phyloP scores from a whole-genome alignment of 2,113 vertebrate genomes.

The Axis porcinus region DNA sequence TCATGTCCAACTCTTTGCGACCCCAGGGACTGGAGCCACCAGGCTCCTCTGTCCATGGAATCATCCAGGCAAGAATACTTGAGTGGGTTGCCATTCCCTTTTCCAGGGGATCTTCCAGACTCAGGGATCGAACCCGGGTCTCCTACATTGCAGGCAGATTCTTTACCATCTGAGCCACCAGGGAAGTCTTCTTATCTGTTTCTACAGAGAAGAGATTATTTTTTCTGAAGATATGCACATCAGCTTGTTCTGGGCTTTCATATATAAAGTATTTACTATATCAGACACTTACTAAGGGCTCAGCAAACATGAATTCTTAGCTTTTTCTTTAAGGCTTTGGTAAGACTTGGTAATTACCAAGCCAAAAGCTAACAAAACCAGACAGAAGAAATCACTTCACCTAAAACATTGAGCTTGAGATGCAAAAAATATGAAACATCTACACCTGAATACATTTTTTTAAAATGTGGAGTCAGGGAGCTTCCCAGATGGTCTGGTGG shows the following conservation, averaged over 20 bases:
- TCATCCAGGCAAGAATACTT: not conserved
- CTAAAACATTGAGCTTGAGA: conserved; percentile 23
- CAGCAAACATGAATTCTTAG: not conserved
- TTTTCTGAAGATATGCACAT: conserved; percentile 61
- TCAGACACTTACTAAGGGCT: not conserved
- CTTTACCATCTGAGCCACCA: not conserved
- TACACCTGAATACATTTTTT: not conserved
- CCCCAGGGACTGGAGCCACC: not conserved
- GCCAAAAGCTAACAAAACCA: conserved; percentile 46
- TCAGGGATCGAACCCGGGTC: not conserved
- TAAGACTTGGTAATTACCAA: not conserved
- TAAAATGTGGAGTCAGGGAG: not conserved
- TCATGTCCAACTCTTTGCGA: rapidly evolving
- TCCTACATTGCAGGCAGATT: not conserved
- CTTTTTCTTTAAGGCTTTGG: not conserved
- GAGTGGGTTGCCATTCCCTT: not conserved
- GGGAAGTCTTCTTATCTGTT: not conserved
- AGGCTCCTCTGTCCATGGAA: not conserved
- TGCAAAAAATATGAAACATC: conserved; percentile 16
- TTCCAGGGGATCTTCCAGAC: not conserved
- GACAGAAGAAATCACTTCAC: conserved; percentile 47
- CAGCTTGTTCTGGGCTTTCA: not conserved
- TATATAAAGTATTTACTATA: not conserved
- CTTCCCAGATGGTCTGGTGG: not conserved
- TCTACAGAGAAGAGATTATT: conserved; percentile 4